Evolutionary conservation across 2,797 vertebrate species (phyloP).

Genomic region (Prionace glauca): DNA sequence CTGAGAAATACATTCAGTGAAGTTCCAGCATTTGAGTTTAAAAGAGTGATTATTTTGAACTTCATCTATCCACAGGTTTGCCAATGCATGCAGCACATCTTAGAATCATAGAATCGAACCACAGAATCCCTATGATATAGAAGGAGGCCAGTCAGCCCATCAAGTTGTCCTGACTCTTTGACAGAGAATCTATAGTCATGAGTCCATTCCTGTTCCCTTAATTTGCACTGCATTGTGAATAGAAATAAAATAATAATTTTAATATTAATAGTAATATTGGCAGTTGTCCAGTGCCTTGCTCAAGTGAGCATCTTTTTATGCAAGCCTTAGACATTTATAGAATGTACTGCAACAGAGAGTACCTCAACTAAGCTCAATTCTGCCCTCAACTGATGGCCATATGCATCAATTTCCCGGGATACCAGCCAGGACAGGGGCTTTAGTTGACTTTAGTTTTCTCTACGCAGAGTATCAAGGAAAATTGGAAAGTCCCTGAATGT

Average conservation of each 20-base stretch:
- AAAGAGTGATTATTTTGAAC: too few species aligned
- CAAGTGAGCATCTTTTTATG: neutral
- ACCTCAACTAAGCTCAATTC: neutral
- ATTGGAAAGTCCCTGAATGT: neutral
- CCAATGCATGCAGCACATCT: neutral
- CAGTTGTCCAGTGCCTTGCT: neutral
- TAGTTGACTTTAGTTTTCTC: neutral
- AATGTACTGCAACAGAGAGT: neutral
- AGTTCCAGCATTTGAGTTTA: too few species aligned
- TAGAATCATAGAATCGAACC: too few species aligned
- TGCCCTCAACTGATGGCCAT: neutral
- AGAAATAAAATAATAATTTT: neutral
- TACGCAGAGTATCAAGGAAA: neutral
- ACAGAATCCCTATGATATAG: too few species aligned
- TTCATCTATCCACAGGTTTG: neutral
- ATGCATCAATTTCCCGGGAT: neutral
- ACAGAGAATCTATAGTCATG: neutral
- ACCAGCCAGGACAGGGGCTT: neutral
- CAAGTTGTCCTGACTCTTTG: too few species aligned
- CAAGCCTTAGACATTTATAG: neutral
- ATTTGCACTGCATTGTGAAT: neutral
- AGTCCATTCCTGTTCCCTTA: neutral
- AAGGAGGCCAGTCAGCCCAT: too few species aligned
- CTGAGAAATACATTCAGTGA: too few species aligned
- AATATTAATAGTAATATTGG: neutral